Conservation (phyloP, 2,797 vertebrate genomes). For the Heteromormyrus szaboi region DNA sequence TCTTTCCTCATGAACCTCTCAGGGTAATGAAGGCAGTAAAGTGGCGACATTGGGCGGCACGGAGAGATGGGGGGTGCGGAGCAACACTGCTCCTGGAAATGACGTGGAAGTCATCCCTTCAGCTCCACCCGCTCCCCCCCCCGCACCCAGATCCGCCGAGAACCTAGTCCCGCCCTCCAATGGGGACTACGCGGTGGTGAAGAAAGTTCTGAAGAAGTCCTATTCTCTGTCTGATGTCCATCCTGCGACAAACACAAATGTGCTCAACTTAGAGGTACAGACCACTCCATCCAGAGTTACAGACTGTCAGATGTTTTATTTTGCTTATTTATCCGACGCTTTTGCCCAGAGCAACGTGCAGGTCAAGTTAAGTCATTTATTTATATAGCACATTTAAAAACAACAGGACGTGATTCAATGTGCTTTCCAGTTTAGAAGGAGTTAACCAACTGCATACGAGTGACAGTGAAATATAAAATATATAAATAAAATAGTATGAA, state of each 20-base stretch:
- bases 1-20: not conserved
- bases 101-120: not conserved
- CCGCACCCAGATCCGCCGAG: not conserved
- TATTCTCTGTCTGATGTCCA: conserved; percentile 29
- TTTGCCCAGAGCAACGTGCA: not conserved
- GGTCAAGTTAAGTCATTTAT: not conserved
- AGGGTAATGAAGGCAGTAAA: conserved; percentile 22
- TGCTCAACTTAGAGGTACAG: conserved; percentile 22
- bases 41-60: not conserved
- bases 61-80: not conserved
- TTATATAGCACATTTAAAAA: not conserved
- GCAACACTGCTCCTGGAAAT: not conserved
- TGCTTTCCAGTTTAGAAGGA: not conserved
- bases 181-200: conserved; percentile 45
- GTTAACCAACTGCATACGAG: not conserved
- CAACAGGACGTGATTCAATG: not conserved
- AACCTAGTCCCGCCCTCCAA: not conserved
- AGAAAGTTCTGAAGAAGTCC: conserved; percentile 39
- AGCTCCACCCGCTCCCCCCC: not conserved
- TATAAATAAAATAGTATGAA: not conserved
- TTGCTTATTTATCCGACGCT: not conserved
- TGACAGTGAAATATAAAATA: not conserved
- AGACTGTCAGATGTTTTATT: not conserved
- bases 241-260: not conserved
- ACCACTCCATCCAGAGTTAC: not conserved